Evolutionary conservation across 2,113 vertebrate genomes (phyloP).

Genomic region (Lepidothrix coronata): DNA sequence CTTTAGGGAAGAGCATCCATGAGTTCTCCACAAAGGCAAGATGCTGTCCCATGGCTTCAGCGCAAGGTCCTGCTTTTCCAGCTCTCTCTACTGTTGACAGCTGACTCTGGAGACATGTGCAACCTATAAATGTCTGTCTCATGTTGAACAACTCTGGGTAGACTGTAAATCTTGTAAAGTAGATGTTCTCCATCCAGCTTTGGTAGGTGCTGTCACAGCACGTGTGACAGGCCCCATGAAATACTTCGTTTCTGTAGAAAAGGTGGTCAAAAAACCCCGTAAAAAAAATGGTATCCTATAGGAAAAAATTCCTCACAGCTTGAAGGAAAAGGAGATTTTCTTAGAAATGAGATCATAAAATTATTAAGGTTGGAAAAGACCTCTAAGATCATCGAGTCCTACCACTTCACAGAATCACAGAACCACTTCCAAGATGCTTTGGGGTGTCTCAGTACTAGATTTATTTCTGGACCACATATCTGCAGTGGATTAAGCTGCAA

Average conservation of each 20-base stretch:
- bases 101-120: not conserved
- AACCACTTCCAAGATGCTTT: not conserved
- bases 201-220: not conserved
- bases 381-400: not conserved
- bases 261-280: not conserved
- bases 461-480: not conserved
- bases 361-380: not conserved
- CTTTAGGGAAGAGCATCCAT: not conserved
- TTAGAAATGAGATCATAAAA: not conserved
- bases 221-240: fast-evolving
- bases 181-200: not conserved
- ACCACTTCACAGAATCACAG: not conserved
- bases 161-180: not conserved
- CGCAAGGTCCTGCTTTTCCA: not conserved
- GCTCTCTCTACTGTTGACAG: not conserved
- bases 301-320: not conserved
- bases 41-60: not conserved
- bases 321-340: not conserved
- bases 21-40: not conserved
- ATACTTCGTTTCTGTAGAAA: not conserved
- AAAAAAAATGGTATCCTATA: not conserved
- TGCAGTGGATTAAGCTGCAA: not conserved
- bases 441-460: not conserved
- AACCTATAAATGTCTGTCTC: not conserved
- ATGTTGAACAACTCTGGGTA: not conserved